A percentile compares a stretch with the other conserved stretches of the same genome.
Evolutionary conservation across 2,797 vertebrate species (phyloP).

Genomic region (Pelodytes ibericus): DNA sequence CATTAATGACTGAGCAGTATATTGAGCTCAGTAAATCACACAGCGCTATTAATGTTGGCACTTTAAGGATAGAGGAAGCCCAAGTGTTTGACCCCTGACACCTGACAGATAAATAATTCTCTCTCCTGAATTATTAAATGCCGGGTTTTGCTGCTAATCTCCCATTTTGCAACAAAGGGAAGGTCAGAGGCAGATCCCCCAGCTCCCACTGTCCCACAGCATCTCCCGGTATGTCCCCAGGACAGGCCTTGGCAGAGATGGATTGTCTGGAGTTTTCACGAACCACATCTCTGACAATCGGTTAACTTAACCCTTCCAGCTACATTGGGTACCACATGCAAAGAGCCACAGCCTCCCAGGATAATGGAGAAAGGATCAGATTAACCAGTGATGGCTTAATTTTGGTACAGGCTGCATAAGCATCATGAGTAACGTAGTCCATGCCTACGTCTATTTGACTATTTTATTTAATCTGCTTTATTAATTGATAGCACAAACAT

Average conservation of each 20-base stretch:
- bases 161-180: slow-evolving; percentile 49
- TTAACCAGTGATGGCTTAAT: too few species aligned
- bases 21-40: slow-evolving; percentile 55
- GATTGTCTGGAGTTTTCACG: slow-evolving; percentile 18
- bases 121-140: slow-evolving; percentile 57
- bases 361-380: too few species aligned
- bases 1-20: slow-evolving; percentile 36
- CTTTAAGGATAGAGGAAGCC: slow-evolving; percentile 27
- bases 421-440: too few species aligned
- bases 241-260: slow-evolving; percentile 51
- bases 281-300: slow-evolving; percentile 2
- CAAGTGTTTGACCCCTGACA: slow-evolving; percentile 45
- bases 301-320: slow-evolving; percentile 18
- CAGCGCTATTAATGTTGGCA: slow-evolving; percentile 40
- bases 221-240: slow-evolving; percentile 48
- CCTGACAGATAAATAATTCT: slow-evolving; percentile 53
- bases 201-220: slow-evolving; percentile 45
- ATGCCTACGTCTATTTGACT: too few species aligned
- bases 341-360: too few species aligned
- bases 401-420: too few species aligned
- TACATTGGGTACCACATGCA: background rate
- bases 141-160: slow-evolving; percentile 50
- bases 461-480: too few species aligned
- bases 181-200: slow-evolving; percentile 44
- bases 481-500: too few species aligned